Base-by-base conservation (phyloP, 2,888 invertebrate genomes). In the Desoria tigrina region DNA sequence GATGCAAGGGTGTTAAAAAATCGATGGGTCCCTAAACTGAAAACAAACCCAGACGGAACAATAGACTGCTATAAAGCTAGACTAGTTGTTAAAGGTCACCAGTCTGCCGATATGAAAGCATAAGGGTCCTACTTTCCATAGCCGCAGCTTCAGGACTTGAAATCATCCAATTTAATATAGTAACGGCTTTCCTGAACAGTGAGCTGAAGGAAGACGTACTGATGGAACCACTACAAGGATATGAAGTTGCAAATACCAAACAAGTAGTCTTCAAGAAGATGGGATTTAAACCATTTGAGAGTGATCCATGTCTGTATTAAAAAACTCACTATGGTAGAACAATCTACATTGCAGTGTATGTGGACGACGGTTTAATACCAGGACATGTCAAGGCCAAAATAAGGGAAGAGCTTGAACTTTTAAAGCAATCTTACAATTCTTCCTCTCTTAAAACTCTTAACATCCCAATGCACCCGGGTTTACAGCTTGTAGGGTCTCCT, bases 291-390 rank as follows among this genome's bases (percentile, higher is more conserved):
- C 59, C 56, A 1, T 57, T 61, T 16, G 6, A 54, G 6, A 61
- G 58, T 51, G 72, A 69, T 63, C 66, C 60, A 21, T 66, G 65
- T 55, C 54, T 70, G 1, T 74, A 49, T 42, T 7, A 37, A 14
- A 60, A 58, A 14, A 26, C 14, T 9, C 16, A 42, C 14, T 23
- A 58, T 1, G 64, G 55, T 11, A 28, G 21, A 28, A 27, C 26
- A n/a, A 49, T 70, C 2, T 56, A 55, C 21, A 21, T 75, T 11
- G 59, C 26, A n/a, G 45, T 75, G 1, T 76, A 74, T 62, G 74
- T 75, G 4, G 74, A 75, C 66, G 74, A 76, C 61, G 62, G 58
- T 14, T 45, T 69, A 14, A 1, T 69, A 2, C 27, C 64, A 3
- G 50, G 60, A 18, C 26, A 51, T 2, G n/a, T 9, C n/a, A 3